Evolutionary conservation across 2,113 vertebrate genomes (phyloP), one percentile per base, ranked within the genome.

Genomic region (Cygnus buccinator): DNA sequence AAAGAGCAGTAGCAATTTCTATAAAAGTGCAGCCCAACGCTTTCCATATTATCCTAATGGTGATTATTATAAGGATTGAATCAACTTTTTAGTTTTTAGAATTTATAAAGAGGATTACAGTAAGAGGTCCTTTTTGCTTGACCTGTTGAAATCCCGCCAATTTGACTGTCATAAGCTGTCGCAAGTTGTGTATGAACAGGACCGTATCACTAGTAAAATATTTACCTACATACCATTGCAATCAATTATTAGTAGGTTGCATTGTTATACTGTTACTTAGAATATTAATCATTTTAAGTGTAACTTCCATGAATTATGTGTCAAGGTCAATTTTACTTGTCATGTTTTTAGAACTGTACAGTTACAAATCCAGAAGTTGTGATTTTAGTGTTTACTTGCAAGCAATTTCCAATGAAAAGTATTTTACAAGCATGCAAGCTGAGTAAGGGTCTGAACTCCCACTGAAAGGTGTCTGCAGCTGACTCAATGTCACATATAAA

Each of bases 401-500:
- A 77, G 21, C 50, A 22, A 63, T 84, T 90, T 92, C 67, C 33
- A 50, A 41, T 71, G 65, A 57, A 63, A 95, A 68, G n/a, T 46
- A 43, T 43, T 91, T 91, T 59, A 61, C 31, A 52, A 52, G 73
- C 43, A 6, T 11, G 22, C 79, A 55, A 81, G 25, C 41, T 55
- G 85, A 80, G n/a, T 23, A 43, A 59, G 43, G 54, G 13, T 57
- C 57, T 84, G 68, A 86, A 57, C 33, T 88, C 59, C n/a, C 37
- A 22, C 41, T n/a, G 84, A 35, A 71, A 72, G 48, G 39, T 75
- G 65, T 59, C 72, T 67, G 21, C 3, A 28, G 68, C 22, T 80
- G 70, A 39, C 61, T 88, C 90, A 77, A n/a, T 77, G 90, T 84
- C 95, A 88, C 52, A 20, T 2, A 67, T 9, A 84, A 95, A 95